Base-by-base conservation (phyloP, 2,113 vertebrate species). In the Arothron firmamentum region DNA sequence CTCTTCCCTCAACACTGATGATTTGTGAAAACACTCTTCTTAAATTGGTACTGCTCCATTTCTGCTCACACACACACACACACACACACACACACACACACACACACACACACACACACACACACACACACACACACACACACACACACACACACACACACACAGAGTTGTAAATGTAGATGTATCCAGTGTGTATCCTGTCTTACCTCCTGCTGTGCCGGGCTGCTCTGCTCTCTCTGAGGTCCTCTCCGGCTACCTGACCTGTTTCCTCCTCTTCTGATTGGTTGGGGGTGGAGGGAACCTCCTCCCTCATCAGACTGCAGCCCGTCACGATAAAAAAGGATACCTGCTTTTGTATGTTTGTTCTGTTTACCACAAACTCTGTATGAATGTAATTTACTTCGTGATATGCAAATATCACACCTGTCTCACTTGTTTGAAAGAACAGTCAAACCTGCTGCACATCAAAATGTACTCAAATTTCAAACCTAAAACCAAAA, bases 211-310 rank as follows among this genome's bases (percentile, higher is more conserved):
- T 80, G 75, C 10, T 43, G 70, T 75, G 76, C 75, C 64, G 66
- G 70, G 70, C 75, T 80, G 45, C 78, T 77, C 63, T 80, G 65
- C 69, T 81, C 79, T 81, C 78, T 81, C 62, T 65, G 65, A 85
- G 86, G 80, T 90, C 76, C 79, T 87, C 82, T 79, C 72, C 64
- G 50, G 63, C 73, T 85, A 84, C 78, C 87, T 87, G 88, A 87
- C 88, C 88, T 81, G 86, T 47, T 88, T 89, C 80, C 59, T 8
- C 66, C 74, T 20, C 51, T 57, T 62, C 79, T 57, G 77, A 87
- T 87, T 88, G 85, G 86, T 70, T 79, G 15, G 3, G 45, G 65
- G 62, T 65, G 56, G 57, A 57, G 34, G 17, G 1, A 68, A 68
- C 66, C 85, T 77, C 88, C 86, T 71, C 86, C 87, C 79, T 12